Evolutionary conservation across 2,113 vertebrate species (phyloP).

Genomic region (Thomomys bottae): DNA sequence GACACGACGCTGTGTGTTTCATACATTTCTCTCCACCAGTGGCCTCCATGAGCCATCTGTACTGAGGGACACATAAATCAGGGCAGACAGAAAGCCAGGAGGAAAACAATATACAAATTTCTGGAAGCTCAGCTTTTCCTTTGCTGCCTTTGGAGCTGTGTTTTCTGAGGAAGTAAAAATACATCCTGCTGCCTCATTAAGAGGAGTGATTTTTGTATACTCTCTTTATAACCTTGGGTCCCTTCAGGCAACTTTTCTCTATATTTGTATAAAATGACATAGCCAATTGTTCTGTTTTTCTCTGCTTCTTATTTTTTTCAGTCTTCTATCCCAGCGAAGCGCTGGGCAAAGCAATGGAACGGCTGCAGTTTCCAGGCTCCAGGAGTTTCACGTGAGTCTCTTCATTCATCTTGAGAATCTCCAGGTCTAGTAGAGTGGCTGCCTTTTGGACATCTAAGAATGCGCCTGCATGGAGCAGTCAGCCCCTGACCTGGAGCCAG

Average conservation of each 20-base stretch:
- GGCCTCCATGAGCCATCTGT: fast-evolving
- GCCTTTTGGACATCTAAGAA: not conserved
- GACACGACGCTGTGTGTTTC: not conserved
- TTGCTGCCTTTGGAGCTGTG: not conserved
- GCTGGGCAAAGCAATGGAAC: fast-evolving
- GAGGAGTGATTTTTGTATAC: not conserved
- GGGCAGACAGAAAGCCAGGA: not conserved
- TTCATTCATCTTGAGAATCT: fast-evolving
- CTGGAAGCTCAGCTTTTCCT: not conserved
- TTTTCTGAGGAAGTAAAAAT: not conserved
- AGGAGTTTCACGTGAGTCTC: fast-evolving
- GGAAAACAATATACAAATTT: not conserved
- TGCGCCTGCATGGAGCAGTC: fast-evolving
- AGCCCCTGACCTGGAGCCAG: not conserved
- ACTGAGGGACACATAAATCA: fast-evolving
- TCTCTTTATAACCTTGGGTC: not conserved
- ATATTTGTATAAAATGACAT: not conserved
- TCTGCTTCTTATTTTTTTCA: not conserved
- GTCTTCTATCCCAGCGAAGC: not conserved
- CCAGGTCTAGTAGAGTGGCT: not conserved
- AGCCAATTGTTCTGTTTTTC: no score
- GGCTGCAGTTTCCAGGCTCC: no score
- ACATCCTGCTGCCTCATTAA: not conserved
- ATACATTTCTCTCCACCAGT: fast-evolving
- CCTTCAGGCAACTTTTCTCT: no score